Evolutionary conservation across 2,113 vertebrate species (phyloP), one percentile per base, ranked within the genome.

Genomic region (Synodontis membranacea): DNA sequence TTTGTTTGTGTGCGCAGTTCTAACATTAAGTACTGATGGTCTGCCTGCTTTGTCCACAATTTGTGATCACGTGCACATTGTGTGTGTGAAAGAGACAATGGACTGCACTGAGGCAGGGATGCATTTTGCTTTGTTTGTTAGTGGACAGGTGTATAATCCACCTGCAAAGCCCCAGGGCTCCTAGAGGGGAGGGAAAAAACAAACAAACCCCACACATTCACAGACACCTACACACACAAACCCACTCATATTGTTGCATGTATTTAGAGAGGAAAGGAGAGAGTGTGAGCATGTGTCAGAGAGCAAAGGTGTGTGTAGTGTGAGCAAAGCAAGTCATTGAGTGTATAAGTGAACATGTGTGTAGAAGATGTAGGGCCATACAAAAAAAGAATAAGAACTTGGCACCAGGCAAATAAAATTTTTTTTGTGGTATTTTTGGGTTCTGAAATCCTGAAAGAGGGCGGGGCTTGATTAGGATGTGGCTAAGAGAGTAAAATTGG

Each of bases 161-260:
- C 79, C 74, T 60, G 86, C 58, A 78, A 48, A 82, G 58, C 70
- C 81, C 86, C n/a, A 28, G 82, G 88, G 46, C 58, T 17, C 66
- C 68, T 68, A 58, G 56, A 78, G 66, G 44, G 60, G 42, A 74
- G 78, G 82, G 52, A 72, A 48, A 75, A 46, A 42, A 34, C 11
- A n/a, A 31, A 85, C 11, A 64, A 6, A 74, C 5, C 74, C 58
- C 21, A 78, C 48, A 39, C 50, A 62, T 15, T n/a, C 8, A 68
- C 84, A n/a, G n/a, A n/a, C n/a, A 86, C 85, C 82, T 85, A 78
- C 79, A n/a, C 58, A 84, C 76, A 66, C 58, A 58, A 52, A n/a
- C n/a, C n/a, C n/a, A n/a, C n/a, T n/a, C n/a, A n/a, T n/a, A n/a
- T n/a, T 84, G 70, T 78, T 31, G 11, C 76, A 60, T 60, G 75